phyloP scores from a whole-genome alignment of 2,113 vertebrate species.

The Anguilla rostrata region DNA sequence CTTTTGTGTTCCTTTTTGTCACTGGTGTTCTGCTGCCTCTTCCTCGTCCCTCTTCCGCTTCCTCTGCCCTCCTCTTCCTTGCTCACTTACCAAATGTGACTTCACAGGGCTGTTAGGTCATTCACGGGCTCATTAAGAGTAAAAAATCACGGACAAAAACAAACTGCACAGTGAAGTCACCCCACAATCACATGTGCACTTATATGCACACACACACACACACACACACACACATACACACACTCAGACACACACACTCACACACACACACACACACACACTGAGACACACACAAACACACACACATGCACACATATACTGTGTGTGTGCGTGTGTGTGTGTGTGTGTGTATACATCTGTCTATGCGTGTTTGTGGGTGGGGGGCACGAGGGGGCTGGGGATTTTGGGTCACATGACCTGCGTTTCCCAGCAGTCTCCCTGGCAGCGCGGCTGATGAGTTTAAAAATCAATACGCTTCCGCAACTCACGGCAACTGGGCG shows the following conservation, averaged over 20 bases:
- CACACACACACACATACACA: too few relatives aligned
- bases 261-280: too few relatives aligned
- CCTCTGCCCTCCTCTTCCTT: constrained; percentile 18
- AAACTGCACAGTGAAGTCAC: neutral
- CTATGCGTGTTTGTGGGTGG: too few relatives aligned
- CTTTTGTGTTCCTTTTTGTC: neutral
- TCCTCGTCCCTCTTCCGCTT: neutral
- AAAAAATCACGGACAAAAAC: neutral
- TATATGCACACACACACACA: too few relatives aligned
- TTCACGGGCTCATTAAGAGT: neutral
- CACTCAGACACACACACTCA: too few relatives aligned
- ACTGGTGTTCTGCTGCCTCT: neutral
- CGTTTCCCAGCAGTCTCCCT: too few relatives aligned
- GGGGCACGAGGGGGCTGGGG: neutral
- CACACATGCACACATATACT: too few relatives aligned
- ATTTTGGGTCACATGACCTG: too few relatives aligned
- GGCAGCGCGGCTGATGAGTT: too few relatives aligned
- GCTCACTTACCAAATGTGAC: neutral
- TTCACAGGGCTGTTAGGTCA: neutral
- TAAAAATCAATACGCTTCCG: constrained; percentile 10
- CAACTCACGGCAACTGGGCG: neutral
- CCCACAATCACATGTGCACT: neutral
- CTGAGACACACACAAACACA: too few relatives aligned
- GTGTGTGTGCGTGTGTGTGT: too few relatives aligned
- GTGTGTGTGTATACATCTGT: too few relatives aligned